Evolutionary conservation across 2,797 vertebrate species (phyloP).

Genomic region (Halcyon badia): DNA sequence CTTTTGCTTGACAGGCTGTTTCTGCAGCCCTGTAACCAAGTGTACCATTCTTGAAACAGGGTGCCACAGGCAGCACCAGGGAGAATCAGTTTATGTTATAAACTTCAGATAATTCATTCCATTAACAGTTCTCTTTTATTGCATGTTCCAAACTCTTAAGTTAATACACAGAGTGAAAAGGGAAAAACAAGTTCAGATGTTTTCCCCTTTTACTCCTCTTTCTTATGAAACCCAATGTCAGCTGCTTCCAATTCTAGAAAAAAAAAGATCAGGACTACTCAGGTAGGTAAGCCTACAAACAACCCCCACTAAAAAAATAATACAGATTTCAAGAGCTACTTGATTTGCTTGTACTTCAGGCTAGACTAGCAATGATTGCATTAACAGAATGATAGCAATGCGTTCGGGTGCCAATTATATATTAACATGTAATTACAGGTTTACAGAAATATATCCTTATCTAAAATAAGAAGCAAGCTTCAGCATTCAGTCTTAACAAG

Average conservation of each 20-base stretch:
- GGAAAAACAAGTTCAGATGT: background rate
- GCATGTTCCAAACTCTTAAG: background rate
- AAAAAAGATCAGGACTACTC: background rate
- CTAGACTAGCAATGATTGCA: background rate
- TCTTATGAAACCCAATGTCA: background rate
- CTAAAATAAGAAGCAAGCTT: constrained; percentile 11
- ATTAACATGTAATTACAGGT: background rate
- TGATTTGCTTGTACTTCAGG: constrained; percentile 23
- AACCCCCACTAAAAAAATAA: background rate
- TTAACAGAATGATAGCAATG: background rate
- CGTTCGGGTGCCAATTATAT: background rate
- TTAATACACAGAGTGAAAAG: background rate
- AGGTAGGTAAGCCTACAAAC: background rate
- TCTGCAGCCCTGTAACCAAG: background rate
- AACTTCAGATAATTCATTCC: background rate
- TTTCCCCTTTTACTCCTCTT: background rate
- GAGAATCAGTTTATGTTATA: background rate
- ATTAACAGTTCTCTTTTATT: background rate
- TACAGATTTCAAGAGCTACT: background rate
- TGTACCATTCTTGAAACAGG: background rate
- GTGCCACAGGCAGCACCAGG: background rate
- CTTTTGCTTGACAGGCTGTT: background rate
- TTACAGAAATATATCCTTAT: background rate
- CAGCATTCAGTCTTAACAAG: background rate
- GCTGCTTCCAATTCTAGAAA: background rate